Evolutionary conservation across 1,140 invertebrate genomes (phyloP).

Genomic region (Pseudomyrmex sp.): DNA sequence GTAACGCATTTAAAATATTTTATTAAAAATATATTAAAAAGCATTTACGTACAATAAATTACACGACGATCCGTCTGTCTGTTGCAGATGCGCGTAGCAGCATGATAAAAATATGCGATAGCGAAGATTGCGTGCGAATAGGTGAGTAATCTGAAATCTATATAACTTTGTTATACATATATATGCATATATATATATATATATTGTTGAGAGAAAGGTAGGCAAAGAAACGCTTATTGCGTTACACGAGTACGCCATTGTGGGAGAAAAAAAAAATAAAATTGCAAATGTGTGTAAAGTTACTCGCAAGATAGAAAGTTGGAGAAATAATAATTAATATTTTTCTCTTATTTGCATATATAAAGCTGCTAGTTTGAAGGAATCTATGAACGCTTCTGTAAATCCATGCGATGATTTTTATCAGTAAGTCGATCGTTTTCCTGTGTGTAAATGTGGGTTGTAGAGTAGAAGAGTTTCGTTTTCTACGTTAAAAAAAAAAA

Average conservation of each 20-base stretch:
- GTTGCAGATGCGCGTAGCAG: conserved; percentile 66
- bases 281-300: too few relatives aligned
- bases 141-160: conserved; percentile 70
- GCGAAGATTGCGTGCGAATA: conserved; percentile 81
- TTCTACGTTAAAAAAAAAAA: too few relatives aligned
- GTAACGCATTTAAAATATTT: too few relatives aligned
- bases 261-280: not conserved
- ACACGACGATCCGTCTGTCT: not conserved
- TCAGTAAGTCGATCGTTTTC: conserved; percentile 75
- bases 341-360: conserved; percentile 19
- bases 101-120: conserved; percentile 74
- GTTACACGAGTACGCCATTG: not conserved
- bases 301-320: too few relatives aligned
- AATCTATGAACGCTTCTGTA: conserved; percentile 82
- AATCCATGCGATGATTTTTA: conserved; percentile 84
- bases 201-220: too few relatives aligned
- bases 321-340: not conserved
- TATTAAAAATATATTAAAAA: too few relatives aligned
- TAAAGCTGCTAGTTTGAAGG: conserved; percentile 83
- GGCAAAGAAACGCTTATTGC: too few relatives aligned
- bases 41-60: too few relatives aligned
- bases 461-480: not conserved
- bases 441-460: not conserved
- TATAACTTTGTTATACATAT: too few relatives aligned
- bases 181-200: too few relatives aligned